These are phyloP conservation scores for Drosophila recens DNA, from an alignment of 2,888 invertebrate genomes.

Conservation along the genomic window DNA sequence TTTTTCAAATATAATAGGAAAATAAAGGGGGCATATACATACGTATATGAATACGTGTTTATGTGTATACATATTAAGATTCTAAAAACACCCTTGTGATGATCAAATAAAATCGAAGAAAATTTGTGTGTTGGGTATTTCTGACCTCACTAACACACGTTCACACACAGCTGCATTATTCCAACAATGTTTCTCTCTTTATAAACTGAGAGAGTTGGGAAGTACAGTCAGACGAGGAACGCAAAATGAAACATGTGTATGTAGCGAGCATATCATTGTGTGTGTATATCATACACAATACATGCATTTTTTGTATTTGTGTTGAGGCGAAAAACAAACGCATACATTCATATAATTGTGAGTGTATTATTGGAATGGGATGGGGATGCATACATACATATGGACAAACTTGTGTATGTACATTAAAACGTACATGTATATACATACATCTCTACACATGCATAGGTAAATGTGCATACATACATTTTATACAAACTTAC, in stretches of 20 bases:
- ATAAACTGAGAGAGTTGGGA: conserved; percentile 64
- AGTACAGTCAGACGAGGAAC: conserved; percentile 76
- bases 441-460: conserved; percentile 12
- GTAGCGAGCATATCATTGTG: conserved; percentile 55
- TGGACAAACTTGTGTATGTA: conserved; percentile 31
- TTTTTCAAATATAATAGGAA: not conserved
- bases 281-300: conserved; percentile 61
- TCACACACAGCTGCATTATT: conserved; percentile 68
- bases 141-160: conserved; percentile 71
- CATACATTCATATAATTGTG: conserved; percentile 37
- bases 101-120: conserved; percentile 55
- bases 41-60: not conserved
- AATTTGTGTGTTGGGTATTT: conserved; percentile 66
- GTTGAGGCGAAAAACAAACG: conserved; percentile 57
- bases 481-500: conserved; percentile 22
- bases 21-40: not conserved
- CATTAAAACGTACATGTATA: conserved; percentile 21
- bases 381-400: conserved; percentile 33
- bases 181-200: conserved; percentile 60
- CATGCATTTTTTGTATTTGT: conserved; percentile 62
- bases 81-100: conserved; percentile 48
- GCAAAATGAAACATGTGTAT: conserved; percentile 77
- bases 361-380: conserved; percentile 49
- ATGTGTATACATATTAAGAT: conserved; percentile 4
- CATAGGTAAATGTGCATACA: conserved; percentile 21